Base-by-base conservation (phyloP, 2,888 invertebrate genomes). In the Harpalus rubripes region DNA sequence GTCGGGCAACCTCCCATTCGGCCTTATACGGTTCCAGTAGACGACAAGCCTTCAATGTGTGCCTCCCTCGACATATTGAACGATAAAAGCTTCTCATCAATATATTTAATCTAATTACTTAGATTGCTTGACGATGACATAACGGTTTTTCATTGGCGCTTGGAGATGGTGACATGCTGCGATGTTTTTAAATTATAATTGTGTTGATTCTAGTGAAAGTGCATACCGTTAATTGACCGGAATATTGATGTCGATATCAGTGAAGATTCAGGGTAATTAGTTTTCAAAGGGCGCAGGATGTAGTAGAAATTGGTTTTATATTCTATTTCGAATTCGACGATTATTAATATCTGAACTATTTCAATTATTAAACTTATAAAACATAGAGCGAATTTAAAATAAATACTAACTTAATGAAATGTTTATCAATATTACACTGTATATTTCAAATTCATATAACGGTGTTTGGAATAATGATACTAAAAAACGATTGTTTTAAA, bases 51-150 rank as follows among this genome's bases (percentile, higher is more conserved):
- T 22, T 63, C n/a, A 63, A 10, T 26, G 12, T 63, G 18, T 63
- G 63, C 12, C 26, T 63, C 63, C 12, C 68, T 68, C 32, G 32
- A 15, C 6, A n/a, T 8, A 15, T 8, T 76, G 56, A 3, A 52
- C 56, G 52, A 76, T 76, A 76, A 76, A 44, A 52, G 76, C 76
- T 52, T n/a, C 22, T 22, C 18, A 76, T 76, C 76, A 39, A 22
- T 76, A 76, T 6, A 41, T 76, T 76, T 22, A 18, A 76, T 76
- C 12, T 52, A 76, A 76, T 76, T 52, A 76, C 76, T 76, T 76
- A 76, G 52, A 76, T 76, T 76, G 76, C 15, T 52, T n/a, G 18
- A 7, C 15, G 52, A n/a, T 76, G 76, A 76, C 44, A 52, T 7
- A 22, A 7, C 18, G 0, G 52, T 16, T 16, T 76, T 76, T 52